Evolutionary conservation across 2,797 vertebrate species (phyloP).

Genomic region (Tragopan temminckii): DNA sequence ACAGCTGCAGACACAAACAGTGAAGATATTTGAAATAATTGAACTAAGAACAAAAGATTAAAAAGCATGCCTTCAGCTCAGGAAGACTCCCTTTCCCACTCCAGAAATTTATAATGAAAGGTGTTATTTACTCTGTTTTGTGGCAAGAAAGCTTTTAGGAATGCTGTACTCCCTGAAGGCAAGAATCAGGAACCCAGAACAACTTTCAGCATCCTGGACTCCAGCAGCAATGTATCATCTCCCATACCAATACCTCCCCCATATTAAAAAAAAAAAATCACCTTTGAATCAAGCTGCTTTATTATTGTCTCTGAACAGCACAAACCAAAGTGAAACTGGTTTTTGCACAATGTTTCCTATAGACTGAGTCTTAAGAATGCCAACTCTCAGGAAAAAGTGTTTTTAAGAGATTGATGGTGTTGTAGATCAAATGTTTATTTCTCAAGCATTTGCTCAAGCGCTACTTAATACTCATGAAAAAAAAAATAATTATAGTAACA

Average conservation of each 20-base stretch:
- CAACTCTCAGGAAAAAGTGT: neutral
- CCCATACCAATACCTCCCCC: neutral
- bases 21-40: constrained; percentile 63
- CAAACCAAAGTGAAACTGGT: neutral
- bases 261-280: neutral
- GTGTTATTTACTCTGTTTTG: constrained; percentile 48
- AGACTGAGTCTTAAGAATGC: neutral
- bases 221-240: neutral
- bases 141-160: constrained; percentile 45
- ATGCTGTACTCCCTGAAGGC: constrained; percentile 14
- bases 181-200: neutral
- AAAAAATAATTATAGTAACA: neutral
- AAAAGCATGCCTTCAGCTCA: constrained; percentile 46
- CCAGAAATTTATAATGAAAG: constrained; percentile 43
- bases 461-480: neutral
- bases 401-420: neutral
- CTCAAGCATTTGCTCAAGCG: neutral
- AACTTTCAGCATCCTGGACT: neutral
- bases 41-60: constrained; percentile 69
- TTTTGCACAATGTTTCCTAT: neutral
- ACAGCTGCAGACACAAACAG: constrained; percentile 62
- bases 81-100: constrained; percentile 52
- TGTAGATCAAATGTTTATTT: neutral
- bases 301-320: neutral
- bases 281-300: neutral